Evolutionary conservation across 2,113 vertebrate species (phyloP), one percentile per base, ranked within the genome.

Genomic region (Clinocottus analis): DNA sequence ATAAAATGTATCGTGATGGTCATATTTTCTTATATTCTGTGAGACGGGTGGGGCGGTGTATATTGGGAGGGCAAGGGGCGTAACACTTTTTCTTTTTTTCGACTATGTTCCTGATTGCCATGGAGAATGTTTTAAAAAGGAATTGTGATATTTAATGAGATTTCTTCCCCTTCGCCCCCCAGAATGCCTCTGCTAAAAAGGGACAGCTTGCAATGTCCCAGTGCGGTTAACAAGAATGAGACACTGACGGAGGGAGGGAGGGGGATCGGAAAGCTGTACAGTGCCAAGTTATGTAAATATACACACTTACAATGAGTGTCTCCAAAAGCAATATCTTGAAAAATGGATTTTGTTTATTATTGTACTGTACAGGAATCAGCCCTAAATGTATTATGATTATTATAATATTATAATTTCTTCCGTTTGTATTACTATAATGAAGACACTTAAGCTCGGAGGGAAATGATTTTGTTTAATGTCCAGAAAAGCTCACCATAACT

Each of bases 261-360:
- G 62, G 67, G 72, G 71, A 72, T 85, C 59, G 45, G 84, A 77
- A 92, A 90, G 90, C 90, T 95, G 94, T 94, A 95, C 94, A 95
- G 95, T 95, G 95, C 95, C 94, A 95, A 95, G 92, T 92, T 94
- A 87, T 95, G 94, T 95, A 95, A 91, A 95, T 95, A 92, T 63
- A 90, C 91, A 94, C 92, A 94, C 89, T 93, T 91, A 94, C 92
- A 93, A 94, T 85, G 87, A 91, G 90, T 91, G 91, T 95, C 94
- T 95, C 94, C 91, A 93, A 95, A 95, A 95, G 94, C 94, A 95
- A 95, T 95, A 95, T 95, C 94, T 94, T 94, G 91, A 93, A 87
- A 66, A 63, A 94, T 90, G 89, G 91, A 94, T 94, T 94, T 94
- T 93, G 94, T 94, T 93, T 94, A 93, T 92, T 93, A 93, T 94